Evolutionary conservation across 1,140 invertebrate genomes (phyloP).

Genomic region (Panulirus ornatus): DNA sequence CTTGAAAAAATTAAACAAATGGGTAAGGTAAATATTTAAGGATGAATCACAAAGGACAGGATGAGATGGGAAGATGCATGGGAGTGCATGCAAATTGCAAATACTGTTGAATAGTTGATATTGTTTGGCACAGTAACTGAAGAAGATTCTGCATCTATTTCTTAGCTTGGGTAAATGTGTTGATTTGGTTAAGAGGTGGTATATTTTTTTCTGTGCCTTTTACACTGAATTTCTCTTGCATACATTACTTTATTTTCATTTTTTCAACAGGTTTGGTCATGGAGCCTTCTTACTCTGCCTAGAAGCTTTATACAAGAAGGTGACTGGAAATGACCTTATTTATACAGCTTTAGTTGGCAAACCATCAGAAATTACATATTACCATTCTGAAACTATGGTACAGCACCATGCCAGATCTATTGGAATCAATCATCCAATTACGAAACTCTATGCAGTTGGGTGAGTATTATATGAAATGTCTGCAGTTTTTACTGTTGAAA

Average conservation of each 20-base stretch:
- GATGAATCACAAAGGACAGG: no score
- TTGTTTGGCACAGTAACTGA: no score
- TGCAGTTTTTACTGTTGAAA: neutral
- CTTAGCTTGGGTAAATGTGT: no score
- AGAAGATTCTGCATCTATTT: no score
- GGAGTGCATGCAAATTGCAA: no score
- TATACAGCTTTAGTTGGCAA: slow-evolving; percentile 84
- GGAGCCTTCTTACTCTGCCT: slow-evolving; percentile 85
- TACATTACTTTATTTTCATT: neutral
- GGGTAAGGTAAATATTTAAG: no score
- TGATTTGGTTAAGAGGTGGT: no score
- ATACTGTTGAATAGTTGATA: no score
- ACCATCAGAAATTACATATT: slow-evolving; percentile 84
- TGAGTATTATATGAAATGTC: slow-evolving; percentile 33
- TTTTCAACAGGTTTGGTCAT: slow-evolving; percentile 81
- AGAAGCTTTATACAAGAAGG: slow-evolving; percentile 84
- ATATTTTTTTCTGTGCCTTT: no score
- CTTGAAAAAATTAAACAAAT: no score
- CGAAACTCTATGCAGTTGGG: slow-evolving; percentile 75
- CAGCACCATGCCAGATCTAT: slow-evolving; percentile 81
- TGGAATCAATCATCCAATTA: slow-evolving; percentile 74
- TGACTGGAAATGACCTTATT: slow-evolving; percentile 82
- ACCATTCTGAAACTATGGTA: slow-evolving; percentile 82
- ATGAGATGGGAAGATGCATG: no score
- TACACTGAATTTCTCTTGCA: no score